Conservation (phyloP, 2,113 vertebrate species). For the Brienomyrus brachyistius region DNA sequence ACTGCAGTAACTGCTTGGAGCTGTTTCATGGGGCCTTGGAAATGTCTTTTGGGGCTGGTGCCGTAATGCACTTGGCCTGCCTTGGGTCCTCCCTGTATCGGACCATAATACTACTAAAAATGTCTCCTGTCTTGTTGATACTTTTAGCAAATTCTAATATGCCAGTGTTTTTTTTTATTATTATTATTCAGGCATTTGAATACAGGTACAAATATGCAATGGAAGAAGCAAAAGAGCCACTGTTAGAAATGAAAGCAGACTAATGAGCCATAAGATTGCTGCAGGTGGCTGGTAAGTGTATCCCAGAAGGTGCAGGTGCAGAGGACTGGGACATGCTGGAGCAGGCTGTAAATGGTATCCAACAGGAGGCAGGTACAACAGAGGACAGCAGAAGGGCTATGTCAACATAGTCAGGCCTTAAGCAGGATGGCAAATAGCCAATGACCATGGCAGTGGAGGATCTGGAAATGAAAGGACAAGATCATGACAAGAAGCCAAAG, state of each 20-base stretch:
- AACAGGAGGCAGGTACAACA: not conserved
- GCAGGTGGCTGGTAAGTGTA: not conserved
- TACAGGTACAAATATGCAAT: not conserved
- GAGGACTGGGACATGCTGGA: not conserved
- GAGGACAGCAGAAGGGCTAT: not conserved
- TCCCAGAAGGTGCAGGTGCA: not conserved
- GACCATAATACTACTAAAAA: not conserved
- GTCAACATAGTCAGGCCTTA: not conserved
- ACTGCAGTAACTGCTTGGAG: not conserved
- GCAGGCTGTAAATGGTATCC: not conserved
- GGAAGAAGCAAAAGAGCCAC: not conserved
- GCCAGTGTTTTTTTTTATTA: not conserved
- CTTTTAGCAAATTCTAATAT: not conserved
- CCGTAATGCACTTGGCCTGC: not conserved
- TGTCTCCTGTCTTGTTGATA: not conserved
- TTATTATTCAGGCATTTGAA: not conserved
- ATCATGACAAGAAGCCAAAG: not conserved
- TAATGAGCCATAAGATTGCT: not conserved
- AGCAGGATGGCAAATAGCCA: not conserved
- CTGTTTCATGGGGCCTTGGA: not conserved
- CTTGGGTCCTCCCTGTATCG: not conserved
- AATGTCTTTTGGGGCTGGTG: not conserved
- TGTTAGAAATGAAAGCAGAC: not conserved
- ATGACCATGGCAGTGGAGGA: not conserved
- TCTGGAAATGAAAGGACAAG: not conserved